These are phyloP conservation scores for Anastatus disparis DNA, from an alignment of 1,140 invertebrate genomes.

Conservation along the genomic window DNA sequence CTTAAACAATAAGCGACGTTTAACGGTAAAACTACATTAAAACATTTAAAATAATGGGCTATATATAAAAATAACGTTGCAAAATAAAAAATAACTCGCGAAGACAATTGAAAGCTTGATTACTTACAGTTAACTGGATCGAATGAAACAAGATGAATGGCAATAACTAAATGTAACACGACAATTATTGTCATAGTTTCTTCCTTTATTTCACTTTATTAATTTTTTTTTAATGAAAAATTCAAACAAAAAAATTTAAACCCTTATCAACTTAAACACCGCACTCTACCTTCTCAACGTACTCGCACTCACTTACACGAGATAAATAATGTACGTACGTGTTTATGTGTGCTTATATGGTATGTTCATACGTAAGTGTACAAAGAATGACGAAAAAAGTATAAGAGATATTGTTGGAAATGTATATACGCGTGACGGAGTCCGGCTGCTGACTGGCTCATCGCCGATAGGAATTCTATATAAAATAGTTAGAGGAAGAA, in stretches of 20 bases:
- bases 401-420: constrained; percentile 21
- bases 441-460: constrained; percentile 58
- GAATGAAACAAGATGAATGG: not conserved
- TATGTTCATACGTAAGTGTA: not conserved
- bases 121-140: constrained; percentile 16
- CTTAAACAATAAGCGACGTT: too few relatives aligned
- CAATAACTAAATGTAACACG: not conserved
- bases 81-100: too few relatives aligned
- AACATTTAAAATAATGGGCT: too few relatives aligned
- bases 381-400: not conserved
- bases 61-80: too few relatives aligned
- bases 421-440: constrained; percentile 52
- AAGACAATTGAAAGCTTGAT: not conserved
- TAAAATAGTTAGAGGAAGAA: not conserved
- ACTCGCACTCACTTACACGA: too few relatives aligned
- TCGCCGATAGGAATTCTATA: not conserved
- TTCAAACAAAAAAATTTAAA: too few relatives aligned
- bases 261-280: too few relatives aligned
- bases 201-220: too few relatives aligned
- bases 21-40: too few relatives aligned
- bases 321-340: not conserved
- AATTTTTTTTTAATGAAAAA: too few relatives aligned
- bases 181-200: not conserved
- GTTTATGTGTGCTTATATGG: too few relatives aligned
- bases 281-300: too few relatives aligned